Percentiles rank a stretch among this genome's conserved stretches.
Evolutionary conservation across 1,140 invertebrate species (phyloP).

Genomic region (Ooceraea biroi): DNA sequence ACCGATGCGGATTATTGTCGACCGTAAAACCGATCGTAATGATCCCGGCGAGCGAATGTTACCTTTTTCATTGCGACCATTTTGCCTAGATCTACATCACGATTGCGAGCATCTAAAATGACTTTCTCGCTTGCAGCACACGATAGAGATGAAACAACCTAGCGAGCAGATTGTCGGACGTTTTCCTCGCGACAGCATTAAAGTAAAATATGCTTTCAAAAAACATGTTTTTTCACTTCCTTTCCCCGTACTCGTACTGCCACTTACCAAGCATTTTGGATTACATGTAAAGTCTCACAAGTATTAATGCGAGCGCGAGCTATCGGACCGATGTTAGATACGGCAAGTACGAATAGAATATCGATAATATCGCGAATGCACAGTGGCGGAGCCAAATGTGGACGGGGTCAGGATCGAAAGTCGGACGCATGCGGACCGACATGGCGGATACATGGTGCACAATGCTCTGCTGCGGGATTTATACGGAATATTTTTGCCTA

Average conservation of each 20-base stretch:
- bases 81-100: slow-evolving; percentile 28
- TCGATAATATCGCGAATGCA: slow-evolving; percentile 75
- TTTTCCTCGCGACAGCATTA: not conserved
- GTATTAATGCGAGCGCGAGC: not conserved
- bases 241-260: not conserved
- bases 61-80: slow-evolving; percentile 14
- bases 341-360: slow-evolving; percentile 80
- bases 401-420: slow-evolving; percentile 32
- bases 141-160: slow-evolving; percentile 9
- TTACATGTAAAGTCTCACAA: not conserved
- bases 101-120: slow-evolving; percentile 8
- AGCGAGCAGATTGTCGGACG: not conserved
- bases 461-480: slow-evolving; percentile 66
- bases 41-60: not conserved
- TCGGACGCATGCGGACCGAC: not conserved
- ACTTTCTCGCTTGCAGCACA: slow-evolving; percentile 1
- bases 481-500: slow-evolving; percentile 73
- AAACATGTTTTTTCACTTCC: not conserved
- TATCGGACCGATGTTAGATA: slow-evolving; percentile 51
- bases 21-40: slow-evolving; percentile 36
- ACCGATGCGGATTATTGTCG: not conserved
- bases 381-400: slow-evolving; percentile 24
- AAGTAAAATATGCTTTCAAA: not conserved
- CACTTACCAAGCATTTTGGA: not conserved
- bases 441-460: slow-evolving; percentile 37